Evolutionary conservation across 2,888 invertebrate genomes (phyloP).

Genomic region (Amphipoea lucens): DNA sequence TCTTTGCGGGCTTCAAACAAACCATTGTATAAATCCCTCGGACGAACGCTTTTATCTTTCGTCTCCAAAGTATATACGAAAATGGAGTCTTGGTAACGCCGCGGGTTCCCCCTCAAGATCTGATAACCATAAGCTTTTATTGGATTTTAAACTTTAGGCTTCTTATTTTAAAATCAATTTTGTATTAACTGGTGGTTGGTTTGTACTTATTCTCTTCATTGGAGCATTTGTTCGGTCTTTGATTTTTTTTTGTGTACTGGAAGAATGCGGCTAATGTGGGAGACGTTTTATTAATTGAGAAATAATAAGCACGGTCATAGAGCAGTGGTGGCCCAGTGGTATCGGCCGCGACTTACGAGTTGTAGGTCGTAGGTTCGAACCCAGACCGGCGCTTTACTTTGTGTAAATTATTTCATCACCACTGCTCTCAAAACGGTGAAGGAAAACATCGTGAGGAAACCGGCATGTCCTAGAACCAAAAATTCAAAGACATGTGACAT

Average conservation of each 20-base stretch:
- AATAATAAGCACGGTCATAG: background rate
- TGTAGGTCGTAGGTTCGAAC: no score
- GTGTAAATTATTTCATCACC: no score
- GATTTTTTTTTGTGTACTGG: slow-evolving; percentile 34
- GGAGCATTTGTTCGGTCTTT: slow-evolving; percentile 40
- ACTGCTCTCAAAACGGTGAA: no score
- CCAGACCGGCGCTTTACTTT: no score
- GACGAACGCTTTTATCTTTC: slow-evolving; percentile 79
- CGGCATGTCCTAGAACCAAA: no score
- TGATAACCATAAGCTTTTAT: slow-evolving; percentile 60
- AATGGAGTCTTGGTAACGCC: slow-evolving; percentile 58
- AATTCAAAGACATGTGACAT: no score
- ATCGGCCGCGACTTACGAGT: no score
- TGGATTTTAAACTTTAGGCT: slow-evolving; percentile 65
- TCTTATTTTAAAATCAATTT: slow-evolving; percentile 57
- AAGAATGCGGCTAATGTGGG: slow-evolving; percentile 19
- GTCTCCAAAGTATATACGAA: slow-evolving; percentile 77
- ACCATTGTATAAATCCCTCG: slow-evolving; percentile 77
- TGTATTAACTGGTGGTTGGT: slow-evolving; percentile 27
- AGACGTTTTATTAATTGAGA: slow-evolving; percentile 12
- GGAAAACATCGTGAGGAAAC: no score
- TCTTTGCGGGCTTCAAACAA: slow-evolving; percentile 73
- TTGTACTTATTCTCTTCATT: slow-evolving; percentile 36
- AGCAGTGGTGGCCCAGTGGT: no score
- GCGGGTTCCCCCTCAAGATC: slow-evolving; percentile 48